Conservation (phyloP, 2,888 invertebrate genomes). For the Tetrapedia diversipes region DNA sequence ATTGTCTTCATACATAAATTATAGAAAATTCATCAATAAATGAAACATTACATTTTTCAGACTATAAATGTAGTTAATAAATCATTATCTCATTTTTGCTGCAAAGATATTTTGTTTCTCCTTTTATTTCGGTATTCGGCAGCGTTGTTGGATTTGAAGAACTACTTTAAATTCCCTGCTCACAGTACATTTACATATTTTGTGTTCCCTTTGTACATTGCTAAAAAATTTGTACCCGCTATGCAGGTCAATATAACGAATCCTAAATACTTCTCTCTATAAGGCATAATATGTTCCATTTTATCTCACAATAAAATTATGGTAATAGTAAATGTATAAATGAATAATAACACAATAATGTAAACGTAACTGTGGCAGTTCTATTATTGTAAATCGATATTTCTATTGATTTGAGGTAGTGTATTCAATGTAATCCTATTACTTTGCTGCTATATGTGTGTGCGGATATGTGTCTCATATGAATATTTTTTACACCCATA, state of each 20-base stretch:
- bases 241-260: slow-evolving; percentile 54
- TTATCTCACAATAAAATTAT: slow-evolving; percentile 54
- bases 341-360: slow-evolving; percentile 55
- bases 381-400: slow-evolving; percentile 73
- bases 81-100: slow-evolving; percentile 77
- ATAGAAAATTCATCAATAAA: slow-evolving; percentile 76
- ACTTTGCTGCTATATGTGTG: slow-evolving; percentile 79
- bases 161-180: slow-evolving; percentile 67
- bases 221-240: slow-evolving; percentile 50
- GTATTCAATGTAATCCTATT: slow-evolving; percentile 80
- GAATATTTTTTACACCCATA: slow-evolving; percentile 73
- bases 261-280: slow-evolving; percentile 47
- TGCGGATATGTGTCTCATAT: slow-evolving; percentile 79
- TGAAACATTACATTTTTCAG: slow-evolving; percentile 73
- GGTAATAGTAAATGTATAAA: slow-evolving; percentile 58
- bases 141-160: slow-evolving; percentile 79
- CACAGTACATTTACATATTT: slow-evolving; percentile 65
- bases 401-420: slow-evolving; percentile 81
- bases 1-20: slow-evolving; percentile 73
- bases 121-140: slow-evolving; percentile 71
- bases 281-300: slow-evolving; percentile 53
- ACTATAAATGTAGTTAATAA: slow-evolving; percentile 79
- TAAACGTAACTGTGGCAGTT: slow-evolving; percentile 66
- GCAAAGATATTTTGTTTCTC: slow-evolving; percentile 72
- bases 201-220: slow-evolving; percentile 65